phyloP scores from a whole-genome alignment of 2,113 vertebrate genomes.

The Neoarius graeffei region DNA sequence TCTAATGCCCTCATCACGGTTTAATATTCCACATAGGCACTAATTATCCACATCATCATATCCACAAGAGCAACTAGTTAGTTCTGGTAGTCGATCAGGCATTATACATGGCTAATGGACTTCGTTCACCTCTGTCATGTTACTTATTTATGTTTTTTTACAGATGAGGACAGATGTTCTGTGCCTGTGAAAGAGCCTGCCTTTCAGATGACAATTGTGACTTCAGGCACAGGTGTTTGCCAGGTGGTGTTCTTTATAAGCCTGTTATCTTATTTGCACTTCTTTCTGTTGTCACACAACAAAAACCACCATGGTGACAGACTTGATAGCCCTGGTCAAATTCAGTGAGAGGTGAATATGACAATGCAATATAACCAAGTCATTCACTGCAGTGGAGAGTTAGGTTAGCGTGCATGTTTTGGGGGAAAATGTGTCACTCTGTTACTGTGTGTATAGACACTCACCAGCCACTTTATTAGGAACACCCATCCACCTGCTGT shows the following conservation, averaged over 20 bases:
- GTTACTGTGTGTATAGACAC: neutral
- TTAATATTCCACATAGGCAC: neutral
- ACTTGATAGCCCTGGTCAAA: slow-evolving; percentile 20
- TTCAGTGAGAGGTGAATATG: slow-evolving; percentile 29
- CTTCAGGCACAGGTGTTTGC: slow-evolving; percentile 13
- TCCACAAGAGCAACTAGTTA: neutral
- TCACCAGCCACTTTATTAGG: no score
- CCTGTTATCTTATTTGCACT: slow-evolving; percentile 45
- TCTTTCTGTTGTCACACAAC: slow-evolving; percentile 45
- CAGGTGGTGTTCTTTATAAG: slow-evolving; percentile 20
- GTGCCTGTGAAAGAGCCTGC: slow-evolving; percentile 4
- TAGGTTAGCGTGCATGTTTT: neutral
- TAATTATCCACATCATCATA: no score
- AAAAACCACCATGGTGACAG: slow-evolving; percentile 14
- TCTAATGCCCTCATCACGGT: slow-evolving; percentile 6
- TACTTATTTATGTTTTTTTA: neutral
- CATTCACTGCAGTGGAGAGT: neutral
- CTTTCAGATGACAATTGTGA: slow-evolving; percentile 26
- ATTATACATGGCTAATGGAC: neutral
- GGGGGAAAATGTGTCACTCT: neutral
- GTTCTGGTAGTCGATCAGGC: neutral
- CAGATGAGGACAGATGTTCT: slow-evolving; percentile 24
- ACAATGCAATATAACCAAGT: neutral
- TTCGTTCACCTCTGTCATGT: neutral
- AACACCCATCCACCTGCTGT: no score